A percentile compares a stretch with the other conserved stretches of the same genome.
These are phyloP conservation scores for Cheilosia impressa DNA, from an alignment of 2,888 invertebrate species.

Conservation along the genomic window DNA sequence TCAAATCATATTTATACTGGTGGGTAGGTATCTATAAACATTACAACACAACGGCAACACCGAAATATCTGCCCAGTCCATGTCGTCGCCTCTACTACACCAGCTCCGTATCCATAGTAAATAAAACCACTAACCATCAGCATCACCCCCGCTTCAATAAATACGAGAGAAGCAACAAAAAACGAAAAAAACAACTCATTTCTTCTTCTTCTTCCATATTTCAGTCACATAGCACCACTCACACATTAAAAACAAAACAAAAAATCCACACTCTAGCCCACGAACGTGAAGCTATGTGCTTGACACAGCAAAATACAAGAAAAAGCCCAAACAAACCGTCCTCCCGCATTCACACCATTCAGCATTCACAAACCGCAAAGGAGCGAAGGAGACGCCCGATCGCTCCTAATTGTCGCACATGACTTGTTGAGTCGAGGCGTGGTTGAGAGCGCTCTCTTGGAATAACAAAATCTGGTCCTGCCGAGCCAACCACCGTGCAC, in stretches of 20 bases:
- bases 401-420: constrained; percentile 75
- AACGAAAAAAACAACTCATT: constrained; percentile 19
- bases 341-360: constrained; percentile 79
- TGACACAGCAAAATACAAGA: constrained; percentile 54
- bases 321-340: constrained; percentile 82
- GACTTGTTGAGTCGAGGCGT: constrained; percentile 75
- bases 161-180: background rate
- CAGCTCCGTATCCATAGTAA: constrained; percentile 40
- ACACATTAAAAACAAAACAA: constrained; percentile 74
- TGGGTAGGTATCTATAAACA: too few relatives aligned
- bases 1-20: too few relatives aligned
- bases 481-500: constrained; percentile 55
- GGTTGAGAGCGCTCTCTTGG: constrained; percentile 70
- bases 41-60: constrained; percentile 61
- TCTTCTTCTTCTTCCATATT: constrained; percentile 79
- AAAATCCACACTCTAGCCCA: constrained; percentile 55
- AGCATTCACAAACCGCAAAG: constrained; percentile 50
- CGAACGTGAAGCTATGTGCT: constrained; percentile 75
- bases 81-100: constrained; percentile 5
- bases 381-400: constrained; percentile 72
- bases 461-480: constrained; percentile 73
- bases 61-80: constrained; percentile 36
- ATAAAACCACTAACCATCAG: constrained; percentile 64
- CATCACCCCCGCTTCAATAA: constrained; percentile 59
- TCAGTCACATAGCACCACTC: constrained; percentile 81